These are phyloP conservation scores for Aspidiotus rigidus DNA, from an alignment of 2,888 invertebrate species.

Conservation along the genomic window DNA sequence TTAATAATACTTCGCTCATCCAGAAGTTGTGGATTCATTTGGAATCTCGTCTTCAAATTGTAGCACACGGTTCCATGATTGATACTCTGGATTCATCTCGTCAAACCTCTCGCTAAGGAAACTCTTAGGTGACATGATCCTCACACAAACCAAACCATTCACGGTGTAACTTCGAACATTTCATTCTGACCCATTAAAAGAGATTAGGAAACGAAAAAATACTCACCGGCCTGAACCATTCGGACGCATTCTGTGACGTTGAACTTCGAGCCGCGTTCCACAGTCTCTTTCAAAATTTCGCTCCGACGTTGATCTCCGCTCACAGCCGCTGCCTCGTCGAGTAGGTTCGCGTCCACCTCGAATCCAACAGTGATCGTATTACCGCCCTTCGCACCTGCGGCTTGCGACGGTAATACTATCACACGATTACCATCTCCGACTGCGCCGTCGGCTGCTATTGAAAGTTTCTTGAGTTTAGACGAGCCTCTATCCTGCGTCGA, in stretches of 20 bases:
- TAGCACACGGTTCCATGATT: too few species aligned
- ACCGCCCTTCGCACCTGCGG: neutral
- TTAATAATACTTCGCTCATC: neutral
- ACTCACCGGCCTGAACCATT: constrained; percentile 28
- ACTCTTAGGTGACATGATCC: too few species aligned
- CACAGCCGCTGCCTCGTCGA: neutral
- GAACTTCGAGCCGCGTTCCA: constrained; percentile 13
- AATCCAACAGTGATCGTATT: constrained; percentile 6
- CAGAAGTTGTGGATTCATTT: too few species aligned
- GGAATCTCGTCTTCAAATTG: too few species aligned
- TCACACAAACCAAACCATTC: too few species aligned
- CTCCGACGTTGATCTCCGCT: neutral
- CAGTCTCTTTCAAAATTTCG: constrained; percentile 13
- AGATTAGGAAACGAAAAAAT: neutral
- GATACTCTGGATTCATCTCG: neutral
- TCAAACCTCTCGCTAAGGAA: neutral
- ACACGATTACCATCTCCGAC: constrained; percentile 15
- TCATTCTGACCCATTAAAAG: neutral
- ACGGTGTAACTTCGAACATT: too few species aligned
- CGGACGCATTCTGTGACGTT: constrained; percentile 27
- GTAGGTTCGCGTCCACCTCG: constrained; percentile 6
- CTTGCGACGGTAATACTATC: constrained; percentile 2
- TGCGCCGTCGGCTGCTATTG: constrained; percentile 2
- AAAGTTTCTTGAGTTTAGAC: constrained; percentile 12
- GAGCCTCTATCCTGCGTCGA: neutral